These are phyloP conservation scores for Gadopsis marmoratus DNA, from an alignment of 2,797 vertebrate species.

Conservation along the genomic window DNA sequence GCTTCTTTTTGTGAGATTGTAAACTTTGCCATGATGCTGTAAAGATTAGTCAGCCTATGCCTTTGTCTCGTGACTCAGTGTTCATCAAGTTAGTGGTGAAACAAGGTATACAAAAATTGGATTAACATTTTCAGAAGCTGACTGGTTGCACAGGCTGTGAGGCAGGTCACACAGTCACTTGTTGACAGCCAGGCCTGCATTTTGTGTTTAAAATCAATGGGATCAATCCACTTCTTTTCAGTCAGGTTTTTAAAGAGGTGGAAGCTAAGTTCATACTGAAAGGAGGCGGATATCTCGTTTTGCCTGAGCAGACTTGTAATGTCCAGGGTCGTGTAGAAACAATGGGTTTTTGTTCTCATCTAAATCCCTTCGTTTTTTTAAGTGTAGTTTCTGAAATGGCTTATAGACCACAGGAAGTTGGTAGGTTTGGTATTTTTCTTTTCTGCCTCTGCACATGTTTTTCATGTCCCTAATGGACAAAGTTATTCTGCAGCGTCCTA, in stretches of 20 bases:
- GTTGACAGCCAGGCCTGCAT: constrained; percentile 48
- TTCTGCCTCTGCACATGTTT: constrained; percentile 9
- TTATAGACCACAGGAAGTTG: constrained; percentile 13
- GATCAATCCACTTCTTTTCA: constrained; percentile 48
- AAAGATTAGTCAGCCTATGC: neutral
- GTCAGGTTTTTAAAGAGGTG: constrained; percentile 42
- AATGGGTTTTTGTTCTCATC: constrained; percentile 53
- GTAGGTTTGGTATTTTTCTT: constrained; percentile 13
- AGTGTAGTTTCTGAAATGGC: constrained; percentile 41
- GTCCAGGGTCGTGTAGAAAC: constrained; percentile 57
- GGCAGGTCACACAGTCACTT: constrained; percentile 56
- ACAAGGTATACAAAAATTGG: constrained; percentile 21
- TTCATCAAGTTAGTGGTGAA: constrained; percentile 38
- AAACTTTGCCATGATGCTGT: constrained; percentile 8
- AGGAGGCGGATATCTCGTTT: constrained; percentile 60
- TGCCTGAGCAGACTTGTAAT: constrained; percentile 67
- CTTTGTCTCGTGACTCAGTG: constrained; percentile 14
- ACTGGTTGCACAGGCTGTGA: constrained; percentile 37
- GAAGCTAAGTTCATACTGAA: constrained; percentile 58
- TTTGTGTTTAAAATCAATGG: constrained; percentile 52
- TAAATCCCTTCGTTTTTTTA: constrained; percentile 36
- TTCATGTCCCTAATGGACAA: constrained; percentile 39
- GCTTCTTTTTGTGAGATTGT: neutral
- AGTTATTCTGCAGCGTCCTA: constrained; percentile 31
- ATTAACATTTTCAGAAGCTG: constrained; percentile 37